These are phyloP conservation scores for Telmatherina bonti DNA, from an alignment of 2,797 vertebrate species.

Conservation along the genomic window DNA sequence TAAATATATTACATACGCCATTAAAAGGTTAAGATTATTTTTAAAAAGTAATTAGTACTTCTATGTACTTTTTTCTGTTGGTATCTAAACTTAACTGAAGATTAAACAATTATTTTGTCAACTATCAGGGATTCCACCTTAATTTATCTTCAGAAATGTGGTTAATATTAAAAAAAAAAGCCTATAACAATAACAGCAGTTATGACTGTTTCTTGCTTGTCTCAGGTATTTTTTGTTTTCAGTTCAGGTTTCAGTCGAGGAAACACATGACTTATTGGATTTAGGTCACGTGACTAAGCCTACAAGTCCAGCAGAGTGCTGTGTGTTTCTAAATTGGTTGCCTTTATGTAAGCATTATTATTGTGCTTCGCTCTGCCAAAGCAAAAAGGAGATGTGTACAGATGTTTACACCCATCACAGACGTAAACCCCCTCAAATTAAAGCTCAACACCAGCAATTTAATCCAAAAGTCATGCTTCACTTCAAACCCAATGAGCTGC, in stretches of 20 bases:
- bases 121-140: too few species aligned
- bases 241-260: background rate
- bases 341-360: slow-evolving; percentile 1
- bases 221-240: background rate
- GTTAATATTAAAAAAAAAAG: too few species aligned
- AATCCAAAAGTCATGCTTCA: slow-evolving; percentile 19
- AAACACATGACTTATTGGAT: background rate
- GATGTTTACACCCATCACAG: slow-evolving; percentile 26
- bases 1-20: too few species aligned
- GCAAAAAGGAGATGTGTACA: background rate
- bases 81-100: too few species aligned
- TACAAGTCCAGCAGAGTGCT: background rate
- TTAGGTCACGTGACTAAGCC: slow-evolving; percentile 3
- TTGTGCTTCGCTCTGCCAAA: background rate
- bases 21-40: too few species aligned
- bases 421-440: slow-evolving; percentile 29
- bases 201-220: too few species aligned
- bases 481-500: slow-evolving; percentile 11
- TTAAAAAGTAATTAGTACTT: too few species aligned
- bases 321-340: too few species aligned
- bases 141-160: too few species aligned
- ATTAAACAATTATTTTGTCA: too few species aligned
- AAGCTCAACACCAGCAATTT: slow-evolving; percentile 15
- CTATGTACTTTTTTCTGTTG: too few species aligned
- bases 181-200: too few species aligned